These are phyloP conservation scores for Nymphicus hollandicus DNA, from an alignment of 2,113 vertebrate genomes.

Conservation along the genomic window DNA sequence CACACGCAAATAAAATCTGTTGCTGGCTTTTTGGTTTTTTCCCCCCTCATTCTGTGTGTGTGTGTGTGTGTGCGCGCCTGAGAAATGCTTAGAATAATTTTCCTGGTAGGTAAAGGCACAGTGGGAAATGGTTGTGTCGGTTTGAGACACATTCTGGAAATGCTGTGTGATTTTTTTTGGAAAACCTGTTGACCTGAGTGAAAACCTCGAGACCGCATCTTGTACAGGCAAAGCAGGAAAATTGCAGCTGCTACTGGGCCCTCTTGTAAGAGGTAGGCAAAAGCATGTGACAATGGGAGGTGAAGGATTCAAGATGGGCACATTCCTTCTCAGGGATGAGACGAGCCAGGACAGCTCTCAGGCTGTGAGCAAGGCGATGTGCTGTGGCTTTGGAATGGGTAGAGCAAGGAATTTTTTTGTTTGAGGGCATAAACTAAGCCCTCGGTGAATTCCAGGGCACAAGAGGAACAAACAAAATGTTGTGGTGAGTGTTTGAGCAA, in stretches of 20 bases:
- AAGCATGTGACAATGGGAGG: neutral
- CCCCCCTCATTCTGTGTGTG: rapidly evolving
- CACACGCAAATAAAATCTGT: neutral
- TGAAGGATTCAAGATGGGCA: neutral
- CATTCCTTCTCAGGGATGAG: neutral
- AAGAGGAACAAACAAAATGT: neutral
- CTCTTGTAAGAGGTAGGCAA: neutral
- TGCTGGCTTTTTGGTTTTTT: too few species aligned
- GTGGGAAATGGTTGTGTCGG: neutral
- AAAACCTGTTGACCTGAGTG: neutral
- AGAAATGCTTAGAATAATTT: neutral
- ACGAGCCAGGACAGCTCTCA: neutral
- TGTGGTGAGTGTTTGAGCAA: neutral
- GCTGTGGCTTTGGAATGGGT: neutral
- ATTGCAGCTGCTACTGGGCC: neutral
- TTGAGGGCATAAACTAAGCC: neutral
- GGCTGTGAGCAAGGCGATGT: rapidly evolving
- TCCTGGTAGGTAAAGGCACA: neutral
- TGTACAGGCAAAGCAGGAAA: neutral
- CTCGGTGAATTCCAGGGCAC: neutral
- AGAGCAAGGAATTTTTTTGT: neutral
- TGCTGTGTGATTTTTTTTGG: neutral
- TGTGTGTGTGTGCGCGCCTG: too few species aligned
- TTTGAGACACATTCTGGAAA: neutral
- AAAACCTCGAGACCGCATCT: rapidly evolving